Evolutionary conservation across 2,113 vertebrate species (phyloP).

Genomic region (Potamarius usumacintae): DNA sequence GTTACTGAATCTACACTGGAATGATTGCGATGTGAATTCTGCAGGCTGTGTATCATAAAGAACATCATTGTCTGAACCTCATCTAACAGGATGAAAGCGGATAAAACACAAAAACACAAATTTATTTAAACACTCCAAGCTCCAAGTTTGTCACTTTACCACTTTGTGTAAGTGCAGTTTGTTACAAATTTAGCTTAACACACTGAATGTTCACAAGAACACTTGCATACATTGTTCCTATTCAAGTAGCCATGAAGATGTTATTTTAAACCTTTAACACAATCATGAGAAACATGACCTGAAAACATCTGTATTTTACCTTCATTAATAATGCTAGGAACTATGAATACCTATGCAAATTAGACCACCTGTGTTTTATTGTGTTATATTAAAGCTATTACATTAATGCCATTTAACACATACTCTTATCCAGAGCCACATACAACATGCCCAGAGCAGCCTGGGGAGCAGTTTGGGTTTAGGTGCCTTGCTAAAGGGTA

Average conservation of each 20-base stretch:
- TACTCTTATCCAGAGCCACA: no score
- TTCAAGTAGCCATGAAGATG: neutral
- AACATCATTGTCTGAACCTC: conserved; percentile 70
- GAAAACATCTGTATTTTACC: neutral
- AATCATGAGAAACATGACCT: neutral
- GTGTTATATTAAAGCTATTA: no score
- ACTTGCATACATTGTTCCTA: neutral
- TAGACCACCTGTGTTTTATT: no score
- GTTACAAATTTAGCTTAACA: neutral
- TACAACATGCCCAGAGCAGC: no score
- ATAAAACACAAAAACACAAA: conserved; percentile 60
- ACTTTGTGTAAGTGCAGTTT: neutral
- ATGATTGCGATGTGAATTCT: conserved; percentile 26
- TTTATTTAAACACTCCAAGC: neutral
- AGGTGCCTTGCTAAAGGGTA: no score
- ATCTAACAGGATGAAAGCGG: conserved; percentile 73
- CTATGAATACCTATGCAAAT: no score
- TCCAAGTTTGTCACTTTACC: neutral
- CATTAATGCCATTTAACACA: no score
- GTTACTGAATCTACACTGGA: neutral
- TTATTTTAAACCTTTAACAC: neutral
- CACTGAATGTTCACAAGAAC: neutral
- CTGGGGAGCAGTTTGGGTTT: no score
- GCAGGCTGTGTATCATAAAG: conserved; percentile 66
- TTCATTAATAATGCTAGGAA: neutral